Evolutionary conservation across 2,113 vertebrate species (phyloP).

Genomic region (Mugil cephalus): DNA sequence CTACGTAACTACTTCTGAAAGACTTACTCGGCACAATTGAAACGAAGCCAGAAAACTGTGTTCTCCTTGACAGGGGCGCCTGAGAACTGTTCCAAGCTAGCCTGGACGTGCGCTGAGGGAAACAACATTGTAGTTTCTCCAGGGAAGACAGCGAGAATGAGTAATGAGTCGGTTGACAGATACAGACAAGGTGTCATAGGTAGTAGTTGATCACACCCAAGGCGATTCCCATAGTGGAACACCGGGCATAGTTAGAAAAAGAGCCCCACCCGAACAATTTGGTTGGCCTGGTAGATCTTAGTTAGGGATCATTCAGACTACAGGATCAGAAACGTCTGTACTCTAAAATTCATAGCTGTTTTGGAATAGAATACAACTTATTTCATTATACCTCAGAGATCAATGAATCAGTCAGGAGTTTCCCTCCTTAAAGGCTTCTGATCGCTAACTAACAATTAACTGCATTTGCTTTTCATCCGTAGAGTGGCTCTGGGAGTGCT

Average conservation of each 20-base stretch:
- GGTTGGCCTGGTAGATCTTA: too few relatives aligned
- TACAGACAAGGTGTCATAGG: too few relatives aligned
- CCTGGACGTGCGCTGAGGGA: not conserved
- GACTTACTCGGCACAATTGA: too few relatives aligned
- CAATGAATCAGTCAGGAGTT: not conserved
- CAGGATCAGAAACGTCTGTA: not conserved
- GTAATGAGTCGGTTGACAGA: too few relatives aligned
- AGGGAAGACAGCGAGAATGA: too few relatives aligned
- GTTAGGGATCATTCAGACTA: not conserved
- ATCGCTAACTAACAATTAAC: conserved; percentile 24
- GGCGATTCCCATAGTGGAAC: too few relatives aligned
- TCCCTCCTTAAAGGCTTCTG: conserved; percentile 6
- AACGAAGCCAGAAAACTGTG: not conserved
- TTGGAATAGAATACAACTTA: not conserved
- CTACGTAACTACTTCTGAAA: not conserved
- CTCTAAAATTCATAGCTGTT: conserved; percentile 8
- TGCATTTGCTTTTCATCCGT: conserved; percentile 15
- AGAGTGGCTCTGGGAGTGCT: conserved; percentile 28
- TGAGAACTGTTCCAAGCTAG: not conserved
- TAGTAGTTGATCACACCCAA: too few relatives aligned
- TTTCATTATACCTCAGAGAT: conserved; percentile 19
- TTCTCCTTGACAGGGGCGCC: not conserved
- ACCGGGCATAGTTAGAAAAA: too few relatives aligned
- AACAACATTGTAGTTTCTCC: too few relatives aligned
- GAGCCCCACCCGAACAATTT: too few relatives aligned